A percentile compares a stretch with the other conserved stretches of the same genome.
Evolutionary conservation across 30 jellyfish, hydroid and myxozoan genomes (phyloP).

Genomic region (Turritopsis dohrnii): DNA sequence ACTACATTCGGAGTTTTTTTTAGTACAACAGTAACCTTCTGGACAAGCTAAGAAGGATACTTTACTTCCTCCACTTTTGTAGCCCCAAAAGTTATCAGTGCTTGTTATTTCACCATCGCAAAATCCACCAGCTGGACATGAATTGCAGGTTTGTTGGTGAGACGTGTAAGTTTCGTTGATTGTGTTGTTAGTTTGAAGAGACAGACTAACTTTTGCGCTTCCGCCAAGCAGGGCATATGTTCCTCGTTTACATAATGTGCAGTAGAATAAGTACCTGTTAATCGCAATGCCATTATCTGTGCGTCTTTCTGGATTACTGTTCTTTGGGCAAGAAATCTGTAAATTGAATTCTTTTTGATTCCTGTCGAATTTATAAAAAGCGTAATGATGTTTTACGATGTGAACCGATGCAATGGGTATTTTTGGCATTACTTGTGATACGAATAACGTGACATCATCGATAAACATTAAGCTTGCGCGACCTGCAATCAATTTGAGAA

Average conservation of each 20-base stretch:
- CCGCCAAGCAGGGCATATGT: background rate
- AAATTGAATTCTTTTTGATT: background rate
- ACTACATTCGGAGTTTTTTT: background rate
- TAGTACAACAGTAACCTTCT: background rate
- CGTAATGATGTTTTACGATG: too few species aligned
- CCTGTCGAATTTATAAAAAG: background rate
- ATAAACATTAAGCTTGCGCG: background rate
- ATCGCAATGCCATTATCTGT: background rate
- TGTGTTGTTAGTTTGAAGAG: background rate
- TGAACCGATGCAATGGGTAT: background rate
- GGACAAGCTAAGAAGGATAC: background rate
- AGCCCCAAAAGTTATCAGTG: background rate
- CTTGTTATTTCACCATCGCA: background rate
- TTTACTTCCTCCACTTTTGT: background rate
- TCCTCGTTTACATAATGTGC: background rate
- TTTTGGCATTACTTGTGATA: background rate
- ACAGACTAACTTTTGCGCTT: background rate
- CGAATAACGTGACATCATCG: background rate
- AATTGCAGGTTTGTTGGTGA: background rate
- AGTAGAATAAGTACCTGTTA: background rate
- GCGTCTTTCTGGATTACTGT: background rate
- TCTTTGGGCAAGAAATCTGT: background rate
- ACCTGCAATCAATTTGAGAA: background rate
- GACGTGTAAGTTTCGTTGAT: background rate
- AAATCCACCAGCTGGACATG: background rate